A percentile compares a stretch with the other conserved stretches of the same genome.
Evolutionary conservation across 2,113 vertebrate genomes (phyloP).

Genomic region (Ptilorrhoa leucosticta): DNA sequence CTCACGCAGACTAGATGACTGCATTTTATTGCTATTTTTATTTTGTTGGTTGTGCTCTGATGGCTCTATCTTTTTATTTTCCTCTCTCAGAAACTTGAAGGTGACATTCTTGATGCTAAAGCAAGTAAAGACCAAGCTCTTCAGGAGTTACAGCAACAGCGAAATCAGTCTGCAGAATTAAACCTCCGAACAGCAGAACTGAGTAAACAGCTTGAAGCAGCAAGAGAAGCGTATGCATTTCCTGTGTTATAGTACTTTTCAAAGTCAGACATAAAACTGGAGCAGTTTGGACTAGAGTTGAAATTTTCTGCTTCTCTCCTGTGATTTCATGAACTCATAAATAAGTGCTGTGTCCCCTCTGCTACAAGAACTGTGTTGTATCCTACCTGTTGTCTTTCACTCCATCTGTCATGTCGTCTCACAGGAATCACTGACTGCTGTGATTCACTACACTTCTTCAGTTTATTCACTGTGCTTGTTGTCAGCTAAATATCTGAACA

Average conservation of each 20-base stretch:
- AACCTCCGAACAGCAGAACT: conserved; percentile 81
- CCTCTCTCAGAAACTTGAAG: conserved; percentile 86
- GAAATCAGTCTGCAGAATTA: conserved; percentile 75
- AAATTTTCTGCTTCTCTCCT: not conserved
- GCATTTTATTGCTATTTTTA: not conserved
- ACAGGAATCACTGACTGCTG: not conserved
- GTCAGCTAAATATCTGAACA: not conserved
- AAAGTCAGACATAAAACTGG: not conserved
- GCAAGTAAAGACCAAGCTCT: conserved; percentile 79
- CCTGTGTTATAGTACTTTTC: not conserved
- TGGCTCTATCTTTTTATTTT: not conserved
- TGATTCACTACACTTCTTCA: not conserved
- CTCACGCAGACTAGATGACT: not conserved
- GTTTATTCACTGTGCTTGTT: not conserved
- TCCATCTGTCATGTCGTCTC: not conserved
- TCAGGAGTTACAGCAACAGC: conserved; percentile 79
- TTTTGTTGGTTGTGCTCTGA: not conserved
- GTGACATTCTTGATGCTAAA: conserved; percentile 78
- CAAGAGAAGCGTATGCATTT: conserved; percentile 84
- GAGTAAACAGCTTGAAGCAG: conserved; percentile 76
- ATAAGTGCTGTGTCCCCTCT: not conserved
- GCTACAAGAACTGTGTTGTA: not conserved
- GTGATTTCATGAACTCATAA: not conserved
- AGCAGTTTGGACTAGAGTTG: not conserved
- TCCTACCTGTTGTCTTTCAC: not conserved